phyloP scores from a whole-genome alignment of 1,140 invertebrate species.

The Reticulitermes speratus region DNA sequence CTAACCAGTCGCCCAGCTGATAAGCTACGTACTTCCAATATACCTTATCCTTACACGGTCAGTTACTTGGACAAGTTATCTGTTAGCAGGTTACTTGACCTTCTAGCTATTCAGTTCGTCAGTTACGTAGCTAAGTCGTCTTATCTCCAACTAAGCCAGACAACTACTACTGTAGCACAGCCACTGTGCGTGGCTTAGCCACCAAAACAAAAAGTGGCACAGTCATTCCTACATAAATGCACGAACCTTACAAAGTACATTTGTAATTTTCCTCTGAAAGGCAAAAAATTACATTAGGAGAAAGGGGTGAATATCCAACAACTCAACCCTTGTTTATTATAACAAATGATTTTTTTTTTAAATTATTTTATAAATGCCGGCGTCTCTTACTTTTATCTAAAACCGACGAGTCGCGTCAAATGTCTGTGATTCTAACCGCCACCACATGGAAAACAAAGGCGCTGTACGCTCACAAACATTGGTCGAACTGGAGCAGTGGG shows the following conservation, averaged over 20 bases:
- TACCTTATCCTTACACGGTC: too few relatives aligned
- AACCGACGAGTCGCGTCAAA: not conserved
- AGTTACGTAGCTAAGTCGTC: too few relatives aligned
- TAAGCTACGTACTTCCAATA: too few relatives aligned
- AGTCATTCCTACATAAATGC: not conserved
- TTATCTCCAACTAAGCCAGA: too few relatives aligned
- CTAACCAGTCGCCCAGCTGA: too few relatives aligned
- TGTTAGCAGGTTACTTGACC: too few relatives aligned
- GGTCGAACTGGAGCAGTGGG: not conserved
- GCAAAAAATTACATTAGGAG: not conserved
- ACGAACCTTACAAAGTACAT: not conserved
- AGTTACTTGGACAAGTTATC: too few relatives aligned
- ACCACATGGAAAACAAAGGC: not conserved
- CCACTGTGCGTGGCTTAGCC: too few relatives aligned
- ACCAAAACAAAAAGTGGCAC: not conserved
- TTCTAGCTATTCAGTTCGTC: too few relatives aligned
- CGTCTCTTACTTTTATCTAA: not conserved
- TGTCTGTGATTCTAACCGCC: slow-evolving; percentile 9
- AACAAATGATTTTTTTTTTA: slow-evolving; percentile 3
- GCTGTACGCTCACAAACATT: not conserved
- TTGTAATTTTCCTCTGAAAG: slow-evolving; percentile 13
- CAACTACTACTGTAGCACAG: too few relatives aligned
- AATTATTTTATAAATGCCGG: slow-evolving; percentile 8
- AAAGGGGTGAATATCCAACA: not conserved
- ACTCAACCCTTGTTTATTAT: slow-evolving; percentile 1